Evolutionary conservation across 1,140 invertebrate species (phyloP).

Genomic region (Euura lappo): DNA sequence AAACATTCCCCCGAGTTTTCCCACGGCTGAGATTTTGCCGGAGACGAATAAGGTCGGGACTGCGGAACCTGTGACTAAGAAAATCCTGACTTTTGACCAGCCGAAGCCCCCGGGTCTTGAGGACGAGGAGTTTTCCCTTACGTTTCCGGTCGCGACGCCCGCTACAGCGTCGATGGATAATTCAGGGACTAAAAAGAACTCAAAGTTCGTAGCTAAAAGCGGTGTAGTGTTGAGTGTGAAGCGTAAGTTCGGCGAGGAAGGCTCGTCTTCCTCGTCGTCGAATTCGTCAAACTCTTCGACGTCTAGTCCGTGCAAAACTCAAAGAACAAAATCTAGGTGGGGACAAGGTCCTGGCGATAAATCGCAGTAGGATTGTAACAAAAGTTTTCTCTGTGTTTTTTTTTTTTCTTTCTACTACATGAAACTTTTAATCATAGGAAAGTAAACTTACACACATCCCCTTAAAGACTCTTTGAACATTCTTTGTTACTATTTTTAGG

Average conservation of each 20-base stretch:
- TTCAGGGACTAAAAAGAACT: not conserved
- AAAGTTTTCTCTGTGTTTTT: too few species aligned
- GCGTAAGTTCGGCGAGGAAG: conserved; percentile 41
- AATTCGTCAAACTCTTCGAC: conserved; percentile 13
- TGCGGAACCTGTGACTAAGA: not conserved
- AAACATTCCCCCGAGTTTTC: not conserved
- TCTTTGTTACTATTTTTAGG: too few species aligned
- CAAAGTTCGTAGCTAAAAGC: conserved; percentile 42
- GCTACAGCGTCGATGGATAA: conserved; percentile 24
- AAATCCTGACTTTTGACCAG: conserved; percentile 35
- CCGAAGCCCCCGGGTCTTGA: conserved; percentile 50
- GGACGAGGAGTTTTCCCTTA: conserved; percentile 38
- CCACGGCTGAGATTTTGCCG: not conserved
- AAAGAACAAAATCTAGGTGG: conserved; percentile 51
- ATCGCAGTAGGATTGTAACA: not conserved
- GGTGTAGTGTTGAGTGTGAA: conserved; percentile 50
- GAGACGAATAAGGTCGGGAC: not conserved
- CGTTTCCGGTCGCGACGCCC: conserved; percentile 33
- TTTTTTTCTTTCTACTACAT: too few species aligned
- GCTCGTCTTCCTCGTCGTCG: not conserved
- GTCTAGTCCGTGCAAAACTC: conserved; percentile 27
- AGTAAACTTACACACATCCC: too few species aligned
- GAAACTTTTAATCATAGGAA: too few species aligned
- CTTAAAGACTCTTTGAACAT: too few species aligned
- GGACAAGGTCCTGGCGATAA: conserved; percentile 45